A percentile compares a stretch with the other conserved stretches of the same genome.
Conservation (phyloP, 2,113 vertebrate genomes). For the Pyrgilauda ruficollis region DNA sequence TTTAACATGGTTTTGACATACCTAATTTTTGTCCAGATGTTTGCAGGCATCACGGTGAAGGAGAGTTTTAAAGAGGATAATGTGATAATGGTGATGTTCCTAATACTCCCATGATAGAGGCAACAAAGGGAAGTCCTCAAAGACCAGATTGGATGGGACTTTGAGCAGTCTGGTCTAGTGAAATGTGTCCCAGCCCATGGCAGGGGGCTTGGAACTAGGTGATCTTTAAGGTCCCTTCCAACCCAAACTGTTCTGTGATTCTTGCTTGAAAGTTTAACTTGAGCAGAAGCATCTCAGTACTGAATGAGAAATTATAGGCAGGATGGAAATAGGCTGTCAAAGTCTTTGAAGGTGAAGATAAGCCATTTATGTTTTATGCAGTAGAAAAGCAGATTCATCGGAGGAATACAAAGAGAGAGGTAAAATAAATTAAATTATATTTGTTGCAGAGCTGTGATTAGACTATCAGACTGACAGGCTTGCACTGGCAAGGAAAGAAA, state of each 20-base stretch:
- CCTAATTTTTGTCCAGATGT: neutral
- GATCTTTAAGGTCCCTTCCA: neutral
- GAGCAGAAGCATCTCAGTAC: neutral
- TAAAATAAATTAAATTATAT: neutral
- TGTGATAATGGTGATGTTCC: neutral
- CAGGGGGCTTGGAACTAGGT: neutral
- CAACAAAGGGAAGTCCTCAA: neutral
- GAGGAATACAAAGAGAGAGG: neutral
- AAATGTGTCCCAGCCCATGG: neutral
- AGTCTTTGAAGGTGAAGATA: constrained; percentile 35
- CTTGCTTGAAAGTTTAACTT: neutral
- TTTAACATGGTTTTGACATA: neutral
- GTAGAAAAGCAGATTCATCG: neutral
- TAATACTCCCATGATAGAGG: neutral
- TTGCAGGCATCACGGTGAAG: neutral
- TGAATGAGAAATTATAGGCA: neutral
- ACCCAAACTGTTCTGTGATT: neutral
- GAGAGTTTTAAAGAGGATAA: neutral
- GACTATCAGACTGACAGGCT: neutral
- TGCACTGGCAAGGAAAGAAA: neutral
- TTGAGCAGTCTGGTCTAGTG: neutral
- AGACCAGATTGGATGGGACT: neutral
- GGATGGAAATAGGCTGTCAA: neutral
- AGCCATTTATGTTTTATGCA: constrained; percentile 33
- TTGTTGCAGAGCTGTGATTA: constrained; percentile 1